Evolutionary conservation across 2,888 invertebrate species (phyloP), one percentile per base, ranked within the genome.

Genomic region (Morpho deidamia): DNA sequence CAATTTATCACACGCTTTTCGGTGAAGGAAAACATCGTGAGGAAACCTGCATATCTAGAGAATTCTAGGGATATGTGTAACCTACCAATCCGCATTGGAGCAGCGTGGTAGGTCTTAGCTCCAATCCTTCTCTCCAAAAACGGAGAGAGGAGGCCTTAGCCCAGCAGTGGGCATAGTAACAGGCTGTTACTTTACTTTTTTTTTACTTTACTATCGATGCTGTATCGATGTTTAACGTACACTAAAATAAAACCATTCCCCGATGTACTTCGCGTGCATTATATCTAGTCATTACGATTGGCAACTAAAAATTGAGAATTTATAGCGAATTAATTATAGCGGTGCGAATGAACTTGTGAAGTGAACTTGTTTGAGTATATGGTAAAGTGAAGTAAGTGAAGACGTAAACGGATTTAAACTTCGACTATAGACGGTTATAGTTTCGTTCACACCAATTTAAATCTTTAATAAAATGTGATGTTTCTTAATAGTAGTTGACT

Each of bases 401-500:
- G 4, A 39, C 7, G 9, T 11, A 40, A 33, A 14, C 32, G 11
- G 39, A 11, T 40, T 41, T 11, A 14, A 42, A 23, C 4, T 14
- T 1, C 8, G 43, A 8, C n/a, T 23, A 32, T 38, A 8, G 23
- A 14, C 4, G 14, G 38, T 34, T 23, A n/a, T 9, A 42, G 23
- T 51, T 65, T 78, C 78, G 81, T 82, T 83, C 83, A 76, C 84
- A 82, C 78, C 77, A 71, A 72, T 48, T 48, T 59, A 53, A 64
- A 64, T 60, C 58, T 68, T 68, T 69, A 70, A 41, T 42, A 67
- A 69, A 78, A 81, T 85, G 83, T 86, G 85, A 85, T 86, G 76
- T 83, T 78, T 79, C 72, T 78, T 71, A 71, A 69, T 66, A 70
- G 72, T 80, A 80, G 77, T 78, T 78, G 74, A 81, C 77, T 82